Conservation (phyloP, 2,113 vertebrate species). For the Aleadryas rufinucha region DNA sequence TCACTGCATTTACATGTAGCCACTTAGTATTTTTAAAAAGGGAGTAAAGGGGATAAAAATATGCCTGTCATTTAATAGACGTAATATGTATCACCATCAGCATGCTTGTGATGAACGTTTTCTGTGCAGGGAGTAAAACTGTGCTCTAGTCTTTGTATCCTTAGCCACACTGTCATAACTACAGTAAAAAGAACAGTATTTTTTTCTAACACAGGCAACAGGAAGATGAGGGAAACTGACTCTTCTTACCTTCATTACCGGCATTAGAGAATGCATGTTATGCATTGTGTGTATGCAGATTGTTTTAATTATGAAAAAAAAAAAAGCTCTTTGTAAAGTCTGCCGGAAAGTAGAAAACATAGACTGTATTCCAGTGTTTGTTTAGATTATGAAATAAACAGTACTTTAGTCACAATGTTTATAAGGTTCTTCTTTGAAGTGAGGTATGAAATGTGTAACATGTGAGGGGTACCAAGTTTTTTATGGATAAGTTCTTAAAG, state of each 20-base stretch:
- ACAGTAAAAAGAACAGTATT: constrained; percentile 46
- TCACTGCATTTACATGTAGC: constrained; percentile 74
- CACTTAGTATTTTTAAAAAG: constrained; percentile 68
- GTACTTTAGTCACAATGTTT: constrained; percentile 54
- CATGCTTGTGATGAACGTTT: constrained; percentile 75
- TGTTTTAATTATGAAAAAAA: constrained; percentile 45
- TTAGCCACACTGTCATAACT: constrained; percentile 68
- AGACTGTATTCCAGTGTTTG: constrained; percentile 63
- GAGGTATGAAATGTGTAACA: constrained; percentile 22
- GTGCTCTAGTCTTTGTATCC: constrained; percentile 48
- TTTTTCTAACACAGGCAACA: constrained; percentile 57
- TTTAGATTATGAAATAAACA: constrained; percentile 72
- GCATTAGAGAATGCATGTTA: constrained; percentile 65
- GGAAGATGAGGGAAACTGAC: constrained; percentile 63
- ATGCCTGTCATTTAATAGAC: constrained; percentile 75
- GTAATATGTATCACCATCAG: constrained; percentile 73
- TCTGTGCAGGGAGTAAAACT: constrained; percentile 61
- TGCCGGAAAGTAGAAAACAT: constrained; percentile 65
- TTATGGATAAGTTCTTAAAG: constrained; percentile 11
- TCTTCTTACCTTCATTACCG: constrained; percentile 42
- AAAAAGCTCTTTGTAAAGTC: constrained; percentile 59
- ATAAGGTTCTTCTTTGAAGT: constrained; percentile 63
- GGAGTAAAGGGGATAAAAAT: constrained; percentile 70
- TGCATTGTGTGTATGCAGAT: constrained; percentile 61
- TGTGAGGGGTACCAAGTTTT: constrained; percentile 32